These are phyloP conservation scores for Drosophila helvetica DNA, from an alignment of 2,888 invertebrate genomes.

Conservation along the genomic window DNA sequence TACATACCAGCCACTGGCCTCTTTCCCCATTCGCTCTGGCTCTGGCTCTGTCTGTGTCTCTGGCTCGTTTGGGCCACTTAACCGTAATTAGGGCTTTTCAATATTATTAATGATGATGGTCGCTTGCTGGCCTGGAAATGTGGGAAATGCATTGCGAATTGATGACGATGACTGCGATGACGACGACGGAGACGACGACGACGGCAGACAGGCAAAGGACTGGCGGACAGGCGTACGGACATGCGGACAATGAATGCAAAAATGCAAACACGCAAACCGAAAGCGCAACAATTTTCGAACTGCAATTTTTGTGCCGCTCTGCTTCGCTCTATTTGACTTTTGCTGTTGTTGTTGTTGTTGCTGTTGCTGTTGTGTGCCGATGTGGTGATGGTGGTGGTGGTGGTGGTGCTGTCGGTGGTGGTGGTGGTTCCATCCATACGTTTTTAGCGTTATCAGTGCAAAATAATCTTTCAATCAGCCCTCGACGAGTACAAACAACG, in stretches of 20 bases:
- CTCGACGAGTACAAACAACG: constrained; percentile 45
- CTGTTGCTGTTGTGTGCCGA: constrained; percentile 26
- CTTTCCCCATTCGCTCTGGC: not conserved
- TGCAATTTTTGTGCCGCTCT: constrained; percentile 65
- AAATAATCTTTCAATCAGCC: constrained; percentile 81
- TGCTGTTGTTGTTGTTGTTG: constrained; percentile 1
- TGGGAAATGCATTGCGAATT: constrained; percentile 78
- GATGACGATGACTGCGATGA: constrained; percentile 61
- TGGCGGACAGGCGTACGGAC: constrained; percentile 14
- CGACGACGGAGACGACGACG: constrained; percentile 24
- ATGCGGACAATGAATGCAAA: constrained; percentile 63
- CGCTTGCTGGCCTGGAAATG: constrained; percentile 56
- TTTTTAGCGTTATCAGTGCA: constrained; percentile 82
- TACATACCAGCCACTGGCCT: not conserved
- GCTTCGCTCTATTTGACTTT: constrained; percentile 75
- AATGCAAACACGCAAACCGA: constrained; percentile 74
- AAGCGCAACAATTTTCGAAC: constrained; percentile 78
- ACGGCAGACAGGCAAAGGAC: constrained; percentile 20
- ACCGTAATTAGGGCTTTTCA: constrained; percentile 79
- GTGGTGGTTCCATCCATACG: constrained; percentile 65
- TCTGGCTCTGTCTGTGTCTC: not conserved
- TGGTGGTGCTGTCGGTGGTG: constrained; percentile 16
- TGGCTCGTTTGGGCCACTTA: constrained; percentile 73
- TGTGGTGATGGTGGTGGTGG: not conserved
- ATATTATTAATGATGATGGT: constrained; percentile 80